Base-by-base conservation (phyloP, 2,797 vertebrate species). In the Erpetoichthys calabaricus region DNA sequence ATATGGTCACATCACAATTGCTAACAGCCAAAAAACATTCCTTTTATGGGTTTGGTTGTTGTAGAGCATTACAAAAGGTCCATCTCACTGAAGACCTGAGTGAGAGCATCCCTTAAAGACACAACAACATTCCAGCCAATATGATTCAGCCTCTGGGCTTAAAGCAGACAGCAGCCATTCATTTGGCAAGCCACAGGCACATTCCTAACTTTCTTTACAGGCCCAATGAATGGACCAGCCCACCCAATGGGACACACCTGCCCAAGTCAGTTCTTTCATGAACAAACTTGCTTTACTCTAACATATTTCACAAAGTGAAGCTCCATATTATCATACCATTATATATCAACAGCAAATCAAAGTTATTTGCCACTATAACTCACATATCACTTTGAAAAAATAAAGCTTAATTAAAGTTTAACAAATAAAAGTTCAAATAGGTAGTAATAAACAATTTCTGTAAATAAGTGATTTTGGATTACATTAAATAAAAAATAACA, bases 181-280 rank as follows among this genome's bases (percentile, higher is more conserved):
- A 76, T 74, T 81, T 70, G 77, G 73, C 75, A 68, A 57, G 76
- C 79, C 71, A 65, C 67, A 80, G 78, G 78, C 71, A 75, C 79
- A 88, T 87, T 87, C 77, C 78, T 81, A 71, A 70, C 70, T 61
- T 65, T 77, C 80, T 85, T 86, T 81, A 87, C 84, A 87, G 78
- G 75, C 74, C 69, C 63, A 61, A 73, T 68, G 10, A 44, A 56
- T 46, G 59, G 61, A 56, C 56, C 55, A 51, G 44, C 55, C 61
- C 60, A 46, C 59, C 61, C 57, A 41, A 47, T 47, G 51, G 51
- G 52, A 51, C 51, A 60, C 45, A 52, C 47, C 47, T 52, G 45
- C 55, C 50, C 50, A 59, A 52, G 5, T 49, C 7, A 49, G n/a
- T n/a, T 49, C 47, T 49, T 49, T 49, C 47, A 49, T 7, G 47